A percentile compares a stretch with the other conserved stretches of the same genome.
Evolutionary conservation across 2,888 invertebrate genomes (phyloP).

Genomic region (Leucozona laternaria): DNA sequence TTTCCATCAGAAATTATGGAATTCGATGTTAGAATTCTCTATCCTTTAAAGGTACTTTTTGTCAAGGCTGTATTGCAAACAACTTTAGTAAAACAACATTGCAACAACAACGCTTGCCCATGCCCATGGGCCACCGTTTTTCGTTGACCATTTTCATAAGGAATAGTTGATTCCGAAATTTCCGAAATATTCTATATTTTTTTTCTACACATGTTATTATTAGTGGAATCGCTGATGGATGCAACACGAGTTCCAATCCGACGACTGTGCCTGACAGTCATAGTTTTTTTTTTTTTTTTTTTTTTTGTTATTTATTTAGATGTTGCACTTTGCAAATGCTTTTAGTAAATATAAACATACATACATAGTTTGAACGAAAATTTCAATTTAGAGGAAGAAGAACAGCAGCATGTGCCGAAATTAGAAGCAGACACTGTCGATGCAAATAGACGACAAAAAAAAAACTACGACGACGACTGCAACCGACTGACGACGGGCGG

Average conservation of each 20-base stretch:
- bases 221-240: slow-evolving; percentile 67
- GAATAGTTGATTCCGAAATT: slow-evolving; percentile 54
- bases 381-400: slow-evolving; percentile 63
- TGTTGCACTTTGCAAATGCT: slow-evolving; percentile 68
- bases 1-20: no score
- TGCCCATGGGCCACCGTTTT: slow-evolving; percentile 30
- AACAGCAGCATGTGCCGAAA: slow-evolving; percentile 67
- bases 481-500: neutral
- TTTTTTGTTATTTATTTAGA: slow-evolving; percentile 29
- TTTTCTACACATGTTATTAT: slow-evolving; percentile 58
- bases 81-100: neutral
- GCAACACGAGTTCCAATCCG: slow-evolving; percentile 57
- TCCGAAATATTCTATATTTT: slow-evolving; percentile 49
- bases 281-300: slow-evolving; percentile 14
- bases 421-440: slow-evolving; percentile 72
- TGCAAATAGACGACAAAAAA: slow-evolving; percentile 57
- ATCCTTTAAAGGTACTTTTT: neutral
- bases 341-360: slow-evolving; percentile 58
- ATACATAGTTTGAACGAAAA: slow-evolving; percentile 46
- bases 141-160: slow-evolving; percentile 27
- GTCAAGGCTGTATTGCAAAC: neutral
- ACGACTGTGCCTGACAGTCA: slow-evolving; percentile 73
- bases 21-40: neutral
- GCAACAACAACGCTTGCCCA: no score
- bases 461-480: slow-evolving; percentile 11